Base-by-base conservation (phyloP, 2,888 invertebrate genomes). In the Octonoba sinensis region DNA sequence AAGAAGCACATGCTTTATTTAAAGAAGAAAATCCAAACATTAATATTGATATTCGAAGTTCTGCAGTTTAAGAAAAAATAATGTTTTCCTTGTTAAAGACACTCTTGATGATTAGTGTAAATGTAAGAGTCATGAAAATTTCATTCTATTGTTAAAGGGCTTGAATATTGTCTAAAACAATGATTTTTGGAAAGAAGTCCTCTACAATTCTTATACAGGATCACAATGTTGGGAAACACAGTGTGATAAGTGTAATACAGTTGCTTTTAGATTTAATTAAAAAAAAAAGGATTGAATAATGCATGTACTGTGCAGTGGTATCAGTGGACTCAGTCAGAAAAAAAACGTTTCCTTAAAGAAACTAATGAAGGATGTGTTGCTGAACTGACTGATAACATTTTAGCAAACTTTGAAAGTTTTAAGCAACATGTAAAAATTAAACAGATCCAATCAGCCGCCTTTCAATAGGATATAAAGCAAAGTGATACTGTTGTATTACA, bases 181-280 rank as follows among this genome's bases (percentile, higher is more conserved):
- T 51, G 18, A 51, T 51, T 51, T 51, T 51, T 51, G 51, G 51
- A 51, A 51, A 51, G 51, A 51, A 51, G 51, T 51, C 2, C 51
- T 51, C 11, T 51, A 11, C 11, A 51, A 51, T 51, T 51, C 51
- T 4, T 2, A 51, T 51, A 3, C 3, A 51, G 51, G 18, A 11
- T 51, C 51, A 3, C 3, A 3, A 11, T 51, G 51, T 51, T 27
- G 51, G 51, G 18, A 51, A 51, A 51, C 18, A 3, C 2, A 51
- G 8, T 51, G 51, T 51, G 3, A 51, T 3, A 51, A 51, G 3
- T 51, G 51, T 51, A 51, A 51, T 51, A 3, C 51, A 51, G 11
- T 51, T 51, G 51, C 51, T 51, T 51, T 51, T 11, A 51, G 11
- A 11, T 51, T 51, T 51, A 4, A 51, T 51, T 51, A 4, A 11